Percentiles rank a stretch among this genome's conserved stretches.
phyloP scores from a whole-genome alignment of 2,888 invertebrate genomes.

The Lamproptera curius region DNA sequence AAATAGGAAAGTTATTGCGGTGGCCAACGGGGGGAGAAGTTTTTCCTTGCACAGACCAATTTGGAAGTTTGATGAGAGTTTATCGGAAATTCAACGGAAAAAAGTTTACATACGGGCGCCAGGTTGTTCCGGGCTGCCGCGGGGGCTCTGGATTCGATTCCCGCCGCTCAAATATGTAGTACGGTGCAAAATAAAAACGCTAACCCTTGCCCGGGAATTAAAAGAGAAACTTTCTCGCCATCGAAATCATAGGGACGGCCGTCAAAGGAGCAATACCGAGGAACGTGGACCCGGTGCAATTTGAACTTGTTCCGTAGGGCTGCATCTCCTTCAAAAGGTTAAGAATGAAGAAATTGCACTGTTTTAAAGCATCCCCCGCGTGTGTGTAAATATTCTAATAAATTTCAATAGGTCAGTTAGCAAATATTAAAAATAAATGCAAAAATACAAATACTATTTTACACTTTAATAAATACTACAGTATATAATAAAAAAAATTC shows the following conservation, averaged over 20 bases:
- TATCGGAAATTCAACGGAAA: conserved; percentile 9
- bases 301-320: too few species aligned
- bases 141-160: background rate
- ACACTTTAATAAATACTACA: too few species aligned
- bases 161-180: background rate
- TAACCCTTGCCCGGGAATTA: conserved; percentile 18
- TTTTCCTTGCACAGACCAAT: conserved; percentile 9
- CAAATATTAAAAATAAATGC: too few species aligned
- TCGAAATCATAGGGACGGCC: conserved; percentile 25
- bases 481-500: too few species aligned
- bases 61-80: conserved; percentile 11
- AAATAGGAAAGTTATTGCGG: background rate
- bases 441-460: too few species aligned
- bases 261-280: conserved; percentile 31
- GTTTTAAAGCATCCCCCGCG: too few species aligned
- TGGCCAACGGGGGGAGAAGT: background rate
- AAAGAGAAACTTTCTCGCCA: conserved; percentile 23
- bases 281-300: conserved; percentile 27
- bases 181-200: background rate
- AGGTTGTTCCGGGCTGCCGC: background rate
- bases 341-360: too few species aligned
- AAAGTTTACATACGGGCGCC: conserved; percentile 15
- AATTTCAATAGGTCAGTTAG: too few species aligned
- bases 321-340: too few species aligned
- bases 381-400: too few species aligned